Conservation (phyloP, 1,140 invertebrate genomes). For the Babylonia areolata region DNA sequence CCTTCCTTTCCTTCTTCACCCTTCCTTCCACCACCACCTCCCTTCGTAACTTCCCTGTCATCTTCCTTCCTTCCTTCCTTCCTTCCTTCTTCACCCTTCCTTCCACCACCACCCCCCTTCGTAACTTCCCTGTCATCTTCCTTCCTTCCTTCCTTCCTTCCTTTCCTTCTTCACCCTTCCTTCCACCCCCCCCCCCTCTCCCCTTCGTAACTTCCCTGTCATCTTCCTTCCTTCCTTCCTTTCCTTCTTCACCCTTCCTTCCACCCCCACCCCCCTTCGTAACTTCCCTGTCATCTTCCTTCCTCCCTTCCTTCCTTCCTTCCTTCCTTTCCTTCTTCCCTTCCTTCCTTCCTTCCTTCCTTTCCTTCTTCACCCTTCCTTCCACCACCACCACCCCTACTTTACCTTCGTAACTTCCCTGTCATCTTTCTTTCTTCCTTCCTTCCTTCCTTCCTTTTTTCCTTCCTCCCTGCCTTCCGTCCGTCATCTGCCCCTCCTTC, state of each 20-base stretch:
- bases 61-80: not conserved
- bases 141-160: not conserved
- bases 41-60: not conserved
- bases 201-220: not conserved
- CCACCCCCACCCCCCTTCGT: not conserved
- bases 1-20: not conserved
- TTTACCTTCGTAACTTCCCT: not conserved
- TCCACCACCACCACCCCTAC: not conserved
- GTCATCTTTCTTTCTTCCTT: not conserved
- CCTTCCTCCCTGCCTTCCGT: not conserved
- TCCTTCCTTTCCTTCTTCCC: not conserved
- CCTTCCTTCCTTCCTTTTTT: not conserved
- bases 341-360: not conserved
- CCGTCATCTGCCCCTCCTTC: not conserved
- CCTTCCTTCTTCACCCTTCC: not conserved
- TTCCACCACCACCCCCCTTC: not conserved
- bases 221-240: not conserved
- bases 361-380: not conserved
- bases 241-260: not conserved
- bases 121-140: no score
- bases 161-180: not conserved
- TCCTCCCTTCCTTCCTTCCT: not conserved
- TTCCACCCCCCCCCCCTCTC: not conserved
- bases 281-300: not conserved
- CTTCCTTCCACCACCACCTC: not conserved